A percentile compares a stretch with the other conserved stretches of the same genome.
These are phyloP conservation scores for Trinectes maculatus DNA, from an alignment of 2,113 vertebrate species.

Conservation along the genomic window DNA sequence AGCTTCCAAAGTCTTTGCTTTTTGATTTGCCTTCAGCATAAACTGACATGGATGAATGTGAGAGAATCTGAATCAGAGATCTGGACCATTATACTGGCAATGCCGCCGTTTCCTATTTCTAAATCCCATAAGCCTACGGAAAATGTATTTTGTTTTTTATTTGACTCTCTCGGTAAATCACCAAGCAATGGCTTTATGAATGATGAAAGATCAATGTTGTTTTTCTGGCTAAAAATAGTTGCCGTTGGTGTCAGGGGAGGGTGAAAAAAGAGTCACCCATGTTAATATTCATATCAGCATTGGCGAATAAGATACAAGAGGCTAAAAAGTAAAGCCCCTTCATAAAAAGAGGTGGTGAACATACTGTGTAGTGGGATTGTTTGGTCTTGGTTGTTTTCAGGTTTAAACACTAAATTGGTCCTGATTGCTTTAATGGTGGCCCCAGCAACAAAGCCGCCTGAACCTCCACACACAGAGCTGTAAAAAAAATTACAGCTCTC, in stretches of 20 bases:
- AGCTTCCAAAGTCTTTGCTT: conserved; percentile 35
- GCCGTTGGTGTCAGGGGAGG: not conserved
- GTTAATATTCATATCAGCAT: conserved; percentile 23
- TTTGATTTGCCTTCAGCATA: conserved; percentile 49
- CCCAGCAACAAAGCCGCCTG: conserved; percentile 1
- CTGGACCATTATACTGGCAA: conserved; percentile 1
- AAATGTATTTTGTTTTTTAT: conserved; percentile 28
- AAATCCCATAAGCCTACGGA: conserved; percentile 16
- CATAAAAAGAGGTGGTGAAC: not conserved
- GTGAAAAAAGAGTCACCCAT: conserved; percentile 8
- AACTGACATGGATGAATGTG: conserved; percentile 7
- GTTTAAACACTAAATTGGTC: not conserved
- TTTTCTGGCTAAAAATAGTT: conserved; percentile 11
- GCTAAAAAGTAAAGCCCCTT: conserved; percentile 1
- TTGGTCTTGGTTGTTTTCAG: conserved; percentile 1
- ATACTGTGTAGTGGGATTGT: not conserved
- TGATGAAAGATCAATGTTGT: conserved; percentile 19
- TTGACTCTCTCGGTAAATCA: conserved; percentile 29
- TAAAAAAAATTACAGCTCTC: conserved; percentile 56
- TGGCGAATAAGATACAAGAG: not conserved
- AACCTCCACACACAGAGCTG: conserved; percentile 5
- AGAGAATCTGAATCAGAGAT: conserved; percentile 16
- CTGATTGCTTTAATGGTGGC: not conserved
- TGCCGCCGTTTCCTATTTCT: conserved; percentile 14
- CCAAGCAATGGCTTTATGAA: conserved; percentile 7